These are phyloP conservation scores for Caenorhabditis sulstoni DNA, from an alignment of 2,888 invertebrate species.

Conservation along the genomic window DNA sequence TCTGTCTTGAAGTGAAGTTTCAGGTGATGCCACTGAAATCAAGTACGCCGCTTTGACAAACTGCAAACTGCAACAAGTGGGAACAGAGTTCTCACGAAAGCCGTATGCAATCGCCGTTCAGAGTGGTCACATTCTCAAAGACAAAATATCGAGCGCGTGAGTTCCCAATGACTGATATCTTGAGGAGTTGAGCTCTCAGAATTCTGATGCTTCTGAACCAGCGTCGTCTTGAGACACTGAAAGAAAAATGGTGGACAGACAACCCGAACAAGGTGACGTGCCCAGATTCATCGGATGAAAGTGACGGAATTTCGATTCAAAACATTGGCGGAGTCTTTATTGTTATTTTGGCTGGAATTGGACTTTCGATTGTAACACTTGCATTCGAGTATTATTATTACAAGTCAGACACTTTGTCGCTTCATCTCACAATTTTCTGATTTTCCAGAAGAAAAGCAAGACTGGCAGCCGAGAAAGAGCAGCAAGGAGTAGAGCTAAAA, in stretches of 20 bases:
- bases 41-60: conserved; percentile 88
- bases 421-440: too few relatives aligned
- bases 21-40: conserved; percentile 93
- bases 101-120: conserved; percentile 98
- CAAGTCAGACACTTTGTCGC: conserved; percentile 25
- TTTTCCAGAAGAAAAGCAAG: conserved; percentile 55
- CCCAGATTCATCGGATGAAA: conserved; percentile 86
- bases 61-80: conserved; percentile 92
- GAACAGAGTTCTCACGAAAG: conserved; percentile 96
- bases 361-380: conserved; percentile 84
- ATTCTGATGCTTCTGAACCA: conserved; percentile 94
- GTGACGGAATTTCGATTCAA: conserved; percentile 96
- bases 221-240: conserved; percentile 91
- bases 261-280: conserved; percentile 85
- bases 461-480: conserved; percentile 49
- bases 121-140: conserved; percentile 83
- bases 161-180: conserved; percentile 3
- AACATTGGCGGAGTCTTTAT: conserved; percentile 99
- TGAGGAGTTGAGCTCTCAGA: conserved; percentile 82
- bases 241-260: conserved; percentile 96
- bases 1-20: background rate
- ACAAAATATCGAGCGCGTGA: conserved; percentile 73
- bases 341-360: conserved; percentile 89
- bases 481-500: conserved; percentile 30
- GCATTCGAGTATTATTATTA: conserved; percentile 88